Evolutionary conservation across 2,888 invertebrate species (phyloP).

Genomic region (Heteromurus nitidus): DNA sequence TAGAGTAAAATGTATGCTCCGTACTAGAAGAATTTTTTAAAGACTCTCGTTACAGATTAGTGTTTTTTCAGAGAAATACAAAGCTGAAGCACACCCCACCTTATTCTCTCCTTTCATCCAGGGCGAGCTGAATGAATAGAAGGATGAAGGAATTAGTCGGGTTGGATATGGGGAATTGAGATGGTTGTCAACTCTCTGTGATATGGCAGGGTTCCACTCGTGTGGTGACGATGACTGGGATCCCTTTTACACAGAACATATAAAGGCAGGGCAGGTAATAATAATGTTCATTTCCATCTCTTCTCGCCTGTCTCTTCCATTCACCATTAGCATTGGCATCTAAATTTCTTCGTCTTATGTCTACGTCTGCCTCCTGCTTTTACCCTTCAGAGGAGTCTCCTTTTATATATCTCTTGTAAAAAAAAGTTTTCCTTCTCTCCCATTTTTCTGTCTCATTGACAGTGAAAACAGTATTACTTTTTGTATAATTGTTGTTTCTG

Average conservation of each 20-base stretch:
- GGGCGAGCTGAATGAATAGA: not conserved
- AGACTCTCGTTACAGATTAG: no score
- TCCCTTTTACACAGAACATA: not conserved
- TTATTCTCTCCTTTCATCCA: no score
- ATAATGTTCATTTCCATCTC: constrained; percentile 23
- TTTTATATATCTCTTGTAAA: no score
- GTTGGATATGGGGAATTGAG: not conserved
- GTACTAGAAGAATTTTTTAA: not conserved
- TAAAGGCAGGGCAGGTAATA: constrained; percentile 12
- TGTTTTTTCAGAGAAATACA: not conserved
- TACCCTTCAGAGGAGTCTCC: no score
- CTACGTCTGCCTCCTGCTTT: no score
- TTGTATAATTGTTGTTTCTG: constrained; percentile 24
- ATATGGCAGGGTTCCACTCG: no score
- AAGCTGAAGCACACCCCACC: not conserved
- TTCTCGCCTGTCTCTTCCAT: not conserved
- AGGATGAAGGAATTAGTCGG: constrained; percentile 3
- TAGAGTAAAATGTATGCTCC: no score
- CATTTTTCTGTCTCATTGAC: not conserved
- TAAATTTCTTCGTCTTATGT: no score
- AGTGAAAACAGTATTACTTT: constrained; percentile 4
- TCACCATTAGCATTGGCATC: no score
- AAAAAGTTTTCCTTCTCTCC: constrained; percentile 11
- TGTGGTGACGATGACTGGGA: no score
- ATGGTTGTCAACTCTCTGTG: not conserved